Evolutionary conservation across 2,797 vertebrate species (phyloP), one percentile per base, ranked within the genome.

Genomic region (Characodon lateralis): DNA sequence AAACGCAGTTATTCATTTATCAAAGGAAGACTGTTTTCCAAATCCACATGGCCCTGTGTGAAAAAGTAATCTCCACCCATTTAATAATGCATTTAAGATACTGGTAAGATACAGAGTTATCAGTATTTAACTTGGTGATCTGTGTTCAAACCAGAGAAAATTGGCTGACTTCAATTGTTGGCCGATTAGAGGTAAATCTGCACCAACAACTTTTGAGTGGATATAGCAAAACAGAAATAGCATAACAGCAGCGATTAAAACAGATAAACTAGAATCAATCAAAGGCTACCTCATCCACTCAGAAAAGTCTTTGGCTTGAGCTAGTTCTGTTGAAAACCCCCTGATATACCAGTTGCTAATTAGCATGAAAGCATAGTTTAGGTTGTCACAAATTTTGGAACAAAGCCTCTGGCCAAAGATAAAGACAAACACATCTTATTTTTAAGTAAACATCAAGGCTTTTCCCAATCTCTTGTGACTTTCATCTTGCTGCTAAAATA

Each of bases 401-500:
- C 41, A 46, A 69, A 26, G 2, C 66, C 39, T 41, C 22, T 46
- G 66, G 12, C n/a, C 14, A 68, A 43, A 43, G 22, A 68, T 43
- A 7, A n/a, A 43, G 20, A 46, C 35, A 24, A 68, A 6, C 24
- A 6, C 24, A 14, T 46, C 65, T 46, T 69, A 7, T 48, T 46
- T 69, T 26, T 8, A 69, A 24, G 66, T 69, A 16, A 69, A 69
- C 41, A 43, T 46, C 41, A 69, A 46, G 26, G 41, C 43, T 69
- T 69, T 69, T 69, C 66, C 48, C n/a, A 46, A 69, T 69, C 41
- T 46, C 22, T 69, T 69, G 5, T 43, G 66, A 46, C 43, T 48
- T 69, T 6, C 5, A 46, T 48, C 43, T 50, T 5, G 2, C 55
- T 69, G 16, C 51, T 31, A 50, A 50, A 20, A 20, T 55, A 2